phyloP scores from a whole-genome alignment of 2,888 invertebrate genomes.

The Gisinianus flammeolus region DNA sequence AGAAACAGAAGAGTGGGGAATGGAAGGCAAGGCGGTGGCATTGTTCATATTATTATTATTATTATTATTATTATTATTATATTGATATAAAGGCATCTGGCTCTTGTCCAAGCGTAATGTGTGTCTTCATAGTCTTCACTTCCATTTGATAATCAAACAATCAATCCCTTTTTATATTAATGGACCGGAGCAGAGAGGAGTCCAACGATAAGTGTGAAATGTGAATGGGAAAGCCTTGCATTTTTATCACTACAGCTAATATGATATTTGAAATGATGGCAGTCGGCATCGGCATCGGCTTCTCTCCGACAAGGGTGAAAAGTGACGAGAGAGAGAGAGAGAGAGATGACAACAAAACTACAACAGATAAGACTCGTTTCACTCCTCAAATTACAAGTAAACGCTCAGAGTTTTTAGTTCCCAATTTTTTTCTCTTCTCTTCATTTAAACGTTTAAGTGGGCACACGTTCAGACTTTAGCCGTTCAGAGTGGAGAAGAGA shows the following conservation, averaged over 20 bases:
- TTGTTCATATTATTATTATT: too few relatives aligned
- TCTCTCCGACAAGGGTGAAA: background rate
- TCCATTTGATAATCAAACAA: constrained; percentile 41
- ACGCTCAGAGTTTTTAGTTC: background rate
- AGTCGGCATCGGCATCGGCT: background rate
- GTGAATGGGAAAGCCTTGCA: background rate
- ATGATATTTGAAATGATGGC: background rate
- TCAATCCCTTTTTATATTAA: constrained; percentile 10
- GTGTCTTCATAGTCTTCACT: background rate
- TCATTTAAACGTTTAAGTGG: constrained; percentile 1
- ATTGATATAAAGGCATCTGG: constrained; percentile 42
- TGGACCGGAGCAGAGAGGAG: background rate
- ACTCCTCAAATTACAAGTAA: background rate
- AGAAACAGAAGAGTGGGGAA: too few relatives aligned
- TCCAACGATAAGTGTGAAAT: background rate
- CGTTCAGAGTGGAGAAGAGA: background rate
- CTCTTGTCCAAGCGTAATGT: background rate
- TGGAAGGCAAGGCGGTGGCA: too few relatives aligned
- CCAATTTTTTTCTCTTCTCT: too few relatives aligned
- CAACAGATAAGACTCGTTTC: background rate
- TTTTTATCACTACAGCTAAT: background rate
- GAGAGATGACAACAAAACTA: background rate
- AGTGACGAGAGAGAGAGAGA: background rate
- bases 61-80: too few relatives aligned
- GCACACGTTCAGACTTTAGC: background rate